Conservation (phyloP, 2,888 invertebrate species). For the Nineta flava region DNA sequence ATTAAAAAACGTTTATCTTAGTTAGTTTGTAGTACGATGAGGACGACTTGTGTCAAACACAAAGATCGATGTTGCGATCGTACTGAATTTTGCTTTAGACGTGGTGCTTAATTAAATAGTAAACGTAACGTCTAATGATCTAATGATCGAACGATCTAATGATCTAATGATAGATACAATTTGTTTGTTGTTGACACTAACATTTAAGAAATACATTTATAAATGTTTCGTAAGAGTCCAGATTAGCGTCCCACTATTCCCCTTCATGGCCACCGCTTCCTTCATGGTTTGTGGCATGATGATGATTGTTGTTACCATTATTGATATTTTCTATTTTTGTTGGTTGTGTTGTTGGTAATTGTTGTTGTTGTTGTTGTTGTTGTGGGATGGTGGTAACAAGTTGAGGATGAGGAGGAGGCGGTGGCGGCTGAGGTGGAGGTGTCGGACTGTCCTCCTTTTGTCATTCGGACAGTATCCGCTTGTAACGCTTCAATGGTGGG, state of each 20-base stretch:
- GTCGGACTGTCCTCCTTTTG: not conserved
- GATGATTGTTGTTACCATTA: not conserved
- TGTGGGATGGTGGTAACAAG: not conserved
- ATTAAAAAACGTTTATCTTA: too few species aligned
- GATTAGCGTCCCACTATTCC: not conserved
- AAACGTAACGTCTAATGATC: too few species aligned
- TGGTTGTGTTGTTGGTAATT: not conserved
- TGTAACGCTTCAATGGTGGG: slow-evolving; percentile 34
- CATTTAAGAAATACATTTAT: not conserved
- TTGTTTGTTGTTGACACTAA: not conserved
- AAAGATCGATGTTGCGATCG: too few species aligned
- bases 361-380: not conserved
- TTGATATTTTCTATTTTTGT: not conserved
- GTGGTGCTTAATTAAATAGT: too few species aligned
- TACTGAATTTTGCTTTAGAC: too few species aligned
- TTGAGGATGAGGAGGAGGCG: too few species aligned
- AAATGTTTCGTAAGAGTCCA: not conserved
- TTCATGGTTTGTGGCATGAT: too few species aligned
- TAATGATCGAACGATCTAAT: too few species aligned
- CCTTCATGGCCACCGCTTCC: not conserved
- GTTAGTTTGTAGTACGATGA: too few species aligned
- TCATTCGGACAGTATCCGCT: slow-evolving; percentile 31
- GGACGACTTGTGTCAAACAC: too few species aligned
- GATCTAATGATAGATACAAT: too few species aligned
- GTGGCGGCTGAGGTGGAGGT: not conserved